Evolutionary conservation across 2,888 invertebrate genomes (phyloP).

Genomic region (Leistus spinibarbis): DNA sequence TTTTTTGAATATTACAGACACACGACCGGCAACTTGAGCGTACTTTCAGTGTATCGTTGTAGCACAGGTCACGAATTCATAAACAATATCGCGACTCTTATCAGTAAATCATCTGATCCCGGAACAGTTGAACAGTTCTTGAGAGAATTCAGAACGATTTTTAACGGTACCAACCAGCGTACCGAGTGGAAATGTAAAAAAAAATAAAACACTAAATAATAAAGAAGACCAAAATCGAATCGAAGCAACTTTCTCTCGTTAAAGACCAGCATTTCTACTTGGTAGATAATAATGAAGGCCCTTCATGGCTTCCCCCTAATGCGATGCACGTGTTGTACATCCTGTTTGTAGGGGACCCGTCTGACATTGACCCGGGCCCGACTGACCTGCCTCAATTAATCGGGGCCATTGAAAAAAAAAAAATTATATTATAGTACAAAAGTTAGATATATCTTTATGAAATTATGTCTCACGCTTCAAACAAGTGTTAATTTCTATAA

Average conservation of each 20-base stretch:
- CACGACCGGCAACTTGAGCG: too few relatives aligned
- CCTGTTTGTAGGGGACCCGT: neutral
- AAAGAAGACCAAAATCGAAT: neutral
- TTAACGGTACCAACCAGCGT: neutral
- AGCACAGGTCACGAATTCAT: neutral
- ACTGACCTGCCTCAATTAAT: conserved; percentile 18
- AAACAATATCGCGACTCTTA: neutral
- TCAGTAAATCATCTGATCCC: neutral
- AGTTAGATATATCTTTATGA: neutral
- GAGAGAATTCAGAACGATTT: neutral
- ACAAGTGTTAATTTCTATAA: neutral
- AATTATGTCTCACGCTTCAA: neutral
- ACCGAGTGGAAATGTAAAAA: neutral
- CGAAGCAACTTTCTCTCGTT: neutral
- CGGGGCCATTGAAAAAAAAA: conserved; percentile 4
- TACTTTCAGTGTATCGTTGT: neutral
- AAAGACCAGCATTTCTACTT: neutral
- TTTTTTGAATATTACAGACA: too few relatives aligned
- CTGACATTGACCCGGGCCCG: conserved; percentile 5
- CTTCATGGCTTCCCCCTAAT: neutral
- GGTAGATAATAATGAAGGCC: neutral
- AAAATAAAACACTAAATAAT: neutral
- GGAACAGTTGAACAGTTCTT: neutral
- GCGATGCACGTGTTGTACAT: neutral
- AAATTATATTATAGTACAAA: neutral